Conservation (phyloP, 92 coral and sea anemone genomes). For the Anthopleura xanthogrammica region DNA sequence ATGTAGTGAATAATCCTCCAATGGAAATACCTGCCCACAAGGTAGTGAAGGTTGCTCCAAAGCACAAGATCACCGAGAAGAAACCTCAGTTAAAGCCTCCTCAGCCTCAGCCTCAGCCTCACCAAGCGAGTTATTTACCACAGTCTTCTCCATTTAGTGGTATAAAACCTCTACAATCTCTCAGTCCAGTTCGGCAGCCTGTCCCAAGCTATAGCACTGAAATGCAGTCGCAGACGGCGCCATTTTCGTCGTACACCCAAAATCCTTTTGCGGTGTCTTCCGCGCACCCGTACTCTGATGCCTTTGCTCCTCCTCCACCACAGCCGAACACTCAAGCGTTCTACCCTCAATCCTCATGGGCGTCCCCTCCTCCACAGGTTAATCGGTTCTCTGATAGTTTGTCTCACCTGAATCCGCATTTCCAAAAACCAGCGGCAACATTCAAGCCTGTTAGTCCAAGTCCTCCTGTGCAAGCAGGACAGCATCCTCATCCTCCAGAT, state of each 20-base stretch:
- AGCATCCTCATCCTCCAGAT: constrained; percentile 22
- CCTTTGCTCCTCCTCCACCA: background rate
- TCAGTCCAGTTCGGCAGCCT: background rate
- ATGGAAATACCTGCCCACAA: background rate
- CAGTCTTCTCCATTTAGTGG: constrained; percentile 31
- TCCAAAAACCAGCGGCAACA: constrained; percentile 21
- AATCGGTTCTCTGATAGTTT: constrained; percentile 13
- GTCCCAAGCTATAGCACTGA: constrained; percentile 7
- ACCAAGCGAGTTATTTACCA: background rate
- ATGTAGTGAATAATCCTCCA: background rate
- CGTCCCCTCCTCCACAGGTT: constrained; percentile 20
- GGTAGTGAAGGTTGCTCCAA: constrained; percentile 6
- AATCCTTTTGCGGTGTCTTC: constrained; percentile 23
- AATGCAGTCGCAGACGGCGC: constrained; percentile 23
- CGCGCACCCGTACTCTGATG: constrained; percentile 35
- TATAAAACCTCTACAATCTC: constrained; percentile 4
- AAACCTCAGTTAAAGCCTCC: background rate
- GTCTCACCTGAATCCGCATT: constrained; percentile 13
- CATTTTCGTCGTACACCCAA: constrained; percentile 20
- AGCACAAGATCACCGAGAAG: constrained; percentile 7
- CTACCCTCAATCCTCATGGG: constrained; percentile 21
- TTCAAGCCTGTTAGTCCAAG: constrained; percentile 15
- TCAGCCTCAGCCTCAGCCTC: background rate
- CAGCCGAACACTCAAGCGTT: constrained; percentile 11
- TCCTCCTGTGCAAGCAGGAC: constrained; percentile 9